Evolutionary conservation across 37 sponge, comb jelly and placozoan species (phyloP), one percentile per base, ranked within the genome.

Genomic region (Haliclona indistincta): DNA sequence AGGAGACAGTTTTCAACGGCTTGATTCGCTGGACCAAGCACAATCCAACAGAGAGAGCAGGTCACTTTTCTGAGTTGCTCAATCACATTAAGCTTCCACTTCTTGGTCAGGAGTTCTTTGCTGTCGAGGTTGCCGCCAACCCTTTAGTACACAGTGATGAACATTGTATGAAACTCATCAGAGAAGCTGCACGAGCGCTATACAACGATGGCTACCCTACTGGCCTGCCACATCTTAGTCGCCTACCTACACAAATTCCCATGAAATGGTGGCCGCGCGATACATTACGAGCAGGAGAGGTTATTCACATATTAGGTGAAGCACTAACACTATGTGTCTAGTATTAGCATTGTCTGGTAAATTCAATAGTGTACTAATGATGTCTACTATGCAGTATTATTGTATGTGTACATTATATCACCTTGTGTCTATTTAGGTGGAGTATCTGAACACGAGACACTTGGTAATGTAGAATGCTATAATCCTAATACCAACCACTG

Each of bases 191-290:
- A 20, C 54, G 81, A 35, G 77, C 89, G 0, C 73, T 93, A 44
- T 93, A 88, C 77, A 88, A 85, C 45, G 80, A 84, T 39, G 58
- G 66, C 42, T 80, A 81, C 54, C 77, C 81, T 0, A 80, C 64
- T 33, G 85, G 88, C 36, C 80, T 88, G 84, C 29, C 84, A 8
- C 93, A 93, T 69, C 78, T 93, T 17, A 81, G 71, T 41, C 81
- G 84, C 15, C 69, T 88, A 0, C 93, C 93, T 0, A 81, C 89
- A 17, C 88, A 88, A 74, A 93, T 93, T 34, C 93, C 93, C 38
- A 84, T 79, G 71, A 93, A 93, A 41, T 93, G 93, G 93, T 93
- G 93, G 93, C 93, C 93, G 7, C 37, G 93, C 38, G 93, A 93
- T 30, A 93, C 88, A 22, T 74, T 93, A 15, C 40, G 85, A 36